phyloP scores from a whole-genome alignment of 1,140 invertebrate species.

The Radopholus similis region DNA sequence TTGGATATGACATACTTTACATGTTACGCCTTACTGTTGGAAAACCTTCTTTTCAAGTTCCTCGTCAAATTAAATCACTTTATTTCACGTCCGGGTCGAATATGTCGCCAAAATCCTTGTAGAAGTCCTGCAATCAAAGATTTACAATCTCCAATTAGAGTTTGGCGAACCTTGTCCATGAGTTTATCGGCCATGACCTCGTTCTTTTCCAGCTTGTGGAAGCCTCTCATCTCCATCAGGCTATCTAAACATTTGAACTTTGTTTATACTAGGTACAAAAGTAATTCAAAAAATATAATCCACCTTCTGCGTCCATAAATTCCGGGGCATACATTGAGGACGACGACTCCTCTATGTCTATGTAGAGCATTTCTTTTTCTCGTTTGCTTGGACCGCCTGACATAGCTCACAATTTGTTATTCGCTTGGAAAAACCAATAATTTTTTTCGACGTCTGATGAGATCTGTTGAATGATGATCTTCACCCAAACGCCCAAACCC shows the following conservation, averaged over 20 bases:
- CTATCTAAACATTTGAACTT: too few species aligned
- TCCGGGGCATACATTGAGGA: constrained; percentile 2
- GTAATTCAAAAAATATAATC: too few species aligned
- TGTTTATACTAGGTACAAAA: too few species aligned
- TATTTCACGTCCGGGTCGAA: constrained; percentile 7
- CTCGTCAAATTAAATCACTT: too few species aligned
- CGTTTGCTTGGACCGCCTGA: not conserved
- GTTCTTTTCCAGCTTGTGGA: constrained; percentile 5
- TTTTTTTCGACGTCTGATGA: too few species aligned
- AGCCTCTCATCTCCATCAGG: not conserved
- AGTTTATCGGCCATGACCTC: not conserved
- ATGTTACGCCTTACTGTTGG: not conserved
- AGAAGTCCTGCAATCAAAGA: constrained; percentile 5
- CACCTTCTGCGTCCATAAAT: constrained; percentile 25
- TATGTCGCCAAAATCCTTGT: constrained; percentile 18
- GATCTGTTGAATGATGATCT: too few species aligned
- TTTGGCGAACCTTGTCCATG: constrained; percentile 5
- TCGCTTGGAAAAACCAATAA: too few species aligned
- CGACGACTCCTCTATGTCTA: not conserved
- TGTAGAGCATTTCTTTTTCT: not conserved
- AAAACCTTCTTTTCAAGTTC: not conserved
- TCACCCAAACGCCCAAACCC: too few species aligned
- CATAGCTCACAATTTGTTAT: too few species aligned
- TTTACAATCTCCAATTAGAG: not conserved
- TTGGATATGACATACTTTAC: not conserved